Evolutionary conservation across 2,113 vertebrate genomes (phyloP), one percentile per base, ranked within the genome.

Genomic region (Synchiropus splendidus): DNA sequence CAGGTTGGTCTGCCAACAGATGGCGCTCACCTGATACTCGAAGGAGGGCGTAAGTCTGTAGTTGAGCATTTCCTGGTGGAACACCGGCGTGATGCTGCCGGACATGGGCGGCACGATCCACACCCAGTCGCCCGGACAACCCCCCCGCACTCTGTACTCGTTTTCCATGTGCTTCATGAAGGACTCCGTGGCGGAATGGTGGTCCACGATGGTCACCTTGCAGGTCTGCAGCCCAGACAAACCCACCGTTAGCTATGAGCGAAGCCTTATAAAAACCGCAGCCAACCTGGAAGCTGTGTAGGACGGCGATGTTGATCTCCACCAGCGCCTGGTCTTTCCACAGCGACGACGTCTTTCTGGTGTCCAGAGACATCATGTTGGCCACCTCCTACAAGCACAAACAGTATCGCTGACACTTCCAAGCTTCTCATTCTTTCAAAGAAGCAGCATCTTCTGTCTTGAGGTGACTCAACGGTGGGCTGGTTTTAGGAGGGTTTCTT

Each of bases 141-240:
- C 95, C 0, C 95, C 95, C 2, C 95, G 87, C 64, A 92, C 92
- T 1, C 89, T 80, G 48, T 88, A 90, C 51, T 99, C 95, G 0
- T 97, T 98, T 72, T 99, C 94, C 94, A 99, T 94, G 86, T 99
- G 95, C 71, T 98, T 99, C 74, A 99, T 96, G 57, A 99, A 99
- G 66, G 95, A 99, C 75, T 99, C 95, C 0, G 95, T 96, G 65
- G 94, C 95, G 0, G 95, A 97, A 70, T 99, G 95, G 56, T 99
- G 95, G 71, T 99, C 95, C 11, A 99, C 94, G 9, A 99, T 99
- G 61, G 95, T 99, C 77, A 98, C 91, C 63, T 99, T 99, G 77
- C 92, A 90, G 0, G 83, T 82, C 94, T 98, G 51, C 43, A 51
- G n/a, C 44, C 18, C 30, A 6, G 5, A 12, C 30, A 2, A 34